Evolutionary conservation across 2,797 vertebrate species (phyloP), one percentile per base, ranked within the genome.

Genomic region (Labeo calbasu): DNA sequence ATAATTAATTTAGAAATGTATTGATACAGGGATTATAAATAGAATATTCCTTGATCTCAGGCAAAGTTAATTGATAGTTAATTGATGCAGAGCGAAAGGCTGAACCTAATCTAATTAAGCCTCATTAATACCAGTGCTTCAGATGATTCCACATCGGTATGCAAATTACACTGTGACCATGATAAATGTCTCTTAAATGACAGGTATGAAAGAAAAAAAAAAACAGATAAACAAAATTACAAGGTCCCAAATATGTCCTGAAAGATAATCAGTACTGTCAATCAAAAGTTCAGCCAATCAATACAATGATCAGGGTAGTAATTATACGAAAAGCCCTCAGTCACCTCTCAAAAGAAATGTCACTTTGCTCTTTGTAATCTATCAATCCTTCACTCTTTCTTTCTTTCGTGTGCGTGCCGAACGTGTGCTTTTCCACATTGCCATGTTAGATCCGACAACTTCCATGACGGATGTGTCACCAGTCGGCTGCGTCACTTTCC

Each of bases 1-100:
- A 83, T 87, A 84, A 89, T 87, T 87, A 89, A 89, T 86, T 89
- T 79, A 86, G 78, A 84, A 87, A 86, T 85, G 77, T 83, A 87
- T 89, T 87, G 86, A 81, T 70, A 71, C 77, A 84, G 69, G 84
- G 61, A 75, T 86, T 81, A 77, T 69, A 84, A 84, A 84, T 81
- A 43, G 68, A 86, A 79, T 66, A 28, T 84, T 87, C 86, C 84
- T 79, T 87, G 77, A 87, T 85, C 77, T 83, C 86, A 86, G 82
- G 79, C 84, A 78, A 81, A 66, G 80, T 87, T 83, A 87, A 89
- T 85, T 85, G 88, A 85, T 84, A 83, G 78, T 85, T 89, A 89
- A 89, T 85, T 86, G 85, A 89, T 87, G 85, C 85, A 85, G 84
- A 83, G 86, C 32, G 83, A 88, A 87, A 84, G 78, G 85, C 83